These are phyloP conservation scores for Rutpela maculata DNA, from an alignment of 2,888 invertebrate species.

Conservation along the genomic window DNA sequence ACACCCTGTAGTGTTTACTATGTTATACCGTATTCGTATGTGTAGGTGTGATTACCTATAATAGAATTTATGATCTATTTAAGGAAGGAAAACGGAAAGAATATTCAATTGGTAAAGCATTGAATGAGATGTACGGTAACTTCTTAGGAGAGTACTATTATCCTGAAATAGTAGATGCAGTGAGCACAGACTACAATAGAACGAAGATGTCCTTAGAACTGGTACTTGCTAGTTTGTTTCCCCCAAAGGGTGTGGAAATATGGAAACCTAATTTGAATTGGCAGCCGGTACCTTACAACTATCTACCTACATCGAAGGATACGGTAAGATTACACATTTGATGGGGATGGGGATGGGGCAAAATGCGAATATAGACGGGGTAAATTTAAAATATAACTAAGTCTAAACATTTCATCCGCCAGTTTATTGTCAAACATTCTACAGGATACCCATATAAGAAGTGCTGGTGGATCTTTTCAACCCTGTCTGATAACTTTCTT, in stretches of 20 bases:
- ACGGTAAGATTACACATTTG: conserved; percentile 47
- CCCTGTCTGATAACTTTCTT: no score
- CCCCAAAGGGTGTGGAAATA: conserved; percentile 75
- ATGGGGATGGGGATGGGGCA: background rate
- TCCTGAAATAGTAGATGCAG: conserved; percentile 77
- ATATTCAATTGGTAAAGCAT: conserved; percentile 79
- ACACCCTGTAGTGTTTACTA: no score
- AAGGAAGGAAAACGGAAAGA: conserved; percentile 63
- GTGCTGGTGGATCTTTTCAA: no score
- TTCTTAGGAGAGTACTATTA: conserved; percentile 78
- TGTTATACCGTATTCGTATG: no score
- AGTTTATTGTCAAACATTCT: no score
- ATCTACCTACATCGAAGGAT: conserved; percentile 72
- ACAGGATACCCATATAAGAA: no score
- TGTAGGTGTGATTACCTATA: background rate
- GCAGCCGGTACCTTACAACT: conserved; percentile 88
- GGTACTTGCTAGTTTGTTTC: conserved; percentile 82
- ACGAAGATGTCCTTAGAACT: conserved; percentile 83
- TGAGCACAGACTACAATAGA: conserved; percentile 82
- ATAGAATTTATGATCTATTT: background rate
- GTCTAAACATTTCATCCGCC: no score
- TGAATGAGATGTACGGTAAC: conserved; percentile 78
- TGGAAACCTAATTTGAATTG: conserved; percentile 79
- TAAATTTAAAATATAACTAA: background rate
- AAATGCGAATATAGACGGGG: background rate